Evolutionary conservation across 1,140 invertebrate genomes (phyloP), one percentile per base, ranked within the genome.

Genomic region (Pogonomyrmex californicus): DNA sequence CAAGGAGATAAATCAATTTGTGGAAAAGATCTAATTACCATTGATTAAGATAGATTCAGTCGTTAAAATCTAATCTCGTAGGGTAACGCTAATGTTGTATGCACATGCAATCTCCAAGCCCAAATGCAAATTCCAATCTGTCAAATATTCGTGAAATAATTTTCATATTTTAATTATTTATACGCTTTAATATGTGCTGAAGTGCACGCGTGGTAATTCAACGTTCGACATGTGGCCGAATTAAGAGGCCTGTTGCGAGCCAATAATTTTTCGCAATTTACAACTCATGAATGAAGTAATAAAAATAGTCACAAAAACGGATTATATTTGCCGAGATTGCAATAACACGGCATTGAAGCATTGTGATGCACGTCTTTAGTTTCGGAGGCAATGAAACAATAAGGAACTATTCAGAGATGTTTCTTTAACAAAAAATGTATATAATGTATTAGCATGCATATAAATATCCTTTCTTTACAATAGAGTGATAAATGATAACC

Each of bases 231-330:
- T 65, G 17, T 44, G 7, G 1, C 30, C 51, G 41, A 23, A 23
- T 23, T 4, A 56, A 17, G 10, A 54, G 23, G 4, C 12, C 63
- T 14, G 17, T 38, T 51, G 44, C 17, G 38, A 10, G 68, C 51
- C 68, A 83, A 83, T 60, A 81, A 33, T 51, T 62, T 60, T 60
- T 23, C 30, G 54, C 68, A 62, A 83, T 83, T 83, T 49, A n/a
- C 41, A 75, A 73, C 68, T 83, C 79, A 62, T 83, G 79, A 83
- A 82, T 71, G 79, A 60, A 83, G 66, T 83, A 75, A 75, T 83
- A 83, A 83, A 75, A 83, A 73, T 83, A 75, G 62, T 38, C 77
- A 23, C 36, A 62, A n/a, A 60, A 75, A 49, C n/a, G 33, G 54
- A 60, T 75, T 47, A 49, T 33, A 62, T 73, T 49, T n/a, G 68